Conservation (phyloP, 2,888 invertebrate species). For the Phytoseiulus persimilis region DNA sequence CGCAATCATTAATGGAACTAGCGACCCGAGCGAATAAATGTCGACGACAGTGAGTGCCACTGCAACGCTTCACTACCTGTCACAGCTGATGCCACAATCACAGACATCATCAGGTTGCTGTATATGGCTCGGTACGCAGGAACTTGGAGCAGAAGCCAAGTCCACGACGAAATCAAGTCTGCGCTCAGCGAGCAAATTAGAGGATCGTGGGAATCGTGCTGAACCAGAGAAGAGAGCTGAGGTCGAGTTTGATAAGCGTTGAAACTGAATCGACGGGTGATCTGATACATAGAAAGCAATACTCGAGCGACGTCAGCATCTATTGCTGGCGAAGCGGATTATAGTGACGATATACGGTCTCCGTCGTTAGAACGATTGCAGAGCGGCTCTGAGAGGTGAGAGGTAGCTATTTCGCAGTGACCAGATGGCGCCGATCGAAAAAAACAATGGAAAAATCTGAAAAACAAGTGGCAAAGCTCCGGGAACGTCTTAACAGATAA, state of each 20-base stretch:
- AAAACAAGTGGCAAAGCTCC: background rate
- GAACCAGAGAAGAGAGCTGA: no score
- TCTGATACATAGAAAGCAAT: no score
- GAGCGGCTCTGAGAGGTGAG: no score
- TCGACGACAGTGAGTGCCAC: background rate
- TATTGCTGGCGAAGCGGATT: no score
- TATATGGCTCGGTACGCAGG: background rate
- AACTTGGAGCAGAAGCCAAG: background rate
- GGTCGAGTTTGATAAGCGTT: no score
- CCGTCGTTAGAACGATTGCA: no score
- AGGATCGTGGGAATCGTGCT: background rate
- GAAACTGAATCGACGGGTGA: no score
- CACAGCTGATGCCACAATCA: background rate
- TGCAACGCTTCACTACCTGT: slow-evolving; percentile 5
- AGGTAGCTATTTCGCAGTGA: background rate
- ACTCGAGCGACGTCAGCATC: no score
- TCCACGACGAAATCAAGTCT: background rate
- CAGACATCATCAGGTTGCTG: background rate
- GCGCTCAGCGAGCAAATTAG: background rate
- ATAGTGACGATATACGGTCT: no score
- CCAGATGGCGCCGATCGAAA: background rate
- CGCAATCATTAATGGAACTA: background rate
- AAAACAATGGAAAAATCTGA: background rate
- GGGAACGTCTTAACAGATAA: background rate
- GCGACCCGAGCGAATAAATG: background rate